These are phyloP conservation scores for Danaus chrysippus DNA, from an alignment of 2,888 invertebrate genomes.

Conservation along the genomic window DNA sequence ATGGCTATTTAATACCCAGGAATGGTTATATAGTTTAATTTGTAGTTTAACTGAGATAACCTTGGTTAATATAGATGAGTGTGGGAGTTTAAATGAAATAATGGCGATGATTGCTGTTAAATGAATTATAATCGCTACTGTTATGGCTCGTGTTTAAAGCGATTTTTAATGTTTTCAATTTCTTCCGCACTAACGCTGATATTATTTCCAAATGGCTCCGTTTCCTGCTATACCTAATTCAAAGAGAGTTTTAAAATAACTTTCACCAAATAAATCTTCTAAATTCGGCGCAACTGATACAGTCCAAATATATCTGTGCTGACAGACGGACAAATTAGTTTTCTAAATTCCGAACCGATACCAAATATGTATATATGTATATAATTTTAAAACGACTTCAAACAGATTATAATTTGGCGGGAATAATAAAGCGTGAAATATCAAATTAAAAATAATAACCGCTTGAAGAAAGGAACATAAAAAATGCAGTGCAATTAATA, in stretches of 20 bases:
- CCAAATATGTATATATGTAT: neutral
- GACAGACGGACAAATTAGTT: constrained; percentile 70
- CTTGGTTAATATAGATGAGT: constrained; percentile 24
- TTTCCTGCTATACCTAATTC: constrained; percentile 22
- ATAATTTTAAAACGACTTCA: neutral
- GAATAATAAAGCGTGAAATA: neutral
- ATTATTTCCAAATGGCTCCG: constrained; percentile 14
- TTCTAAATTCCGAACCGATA: constrained; percentile 40
- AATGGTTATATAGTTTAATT: constrained; percentile 45
- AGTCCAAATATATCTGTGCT: constrained; percentile 46
- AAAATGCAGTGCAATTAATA: too few species aligned
- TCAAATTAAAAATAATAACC: constrained; percentile 4
- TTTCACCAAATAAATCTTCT: neutral
- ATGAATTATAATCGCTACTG: constrained; percentile 27
- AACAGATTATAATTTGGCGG: neutral
- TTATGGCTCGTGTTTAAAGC: constrained; percentile 4
- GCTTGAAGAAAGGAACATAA: neutral
- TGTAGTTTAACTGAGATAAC: constrained; percentile 33
- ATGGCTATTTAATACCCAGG: constrained; percentile 40
- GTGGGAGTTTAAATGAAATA: constrained; percentile 31
- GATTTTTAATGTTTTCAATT: neutral
- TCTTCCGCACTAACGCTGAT: constrained; percentile 1
- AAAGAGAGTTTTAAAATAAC: constrained; percentile 17
- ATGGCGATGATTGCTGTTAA: constrained; percentile 26
- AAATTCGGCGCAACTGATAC: constrained; percentile 9